Evolutionary conservation across 2,113 vertebrate genomes (phyloP).

Genomic region (Empidonax alnorum): DNA sequence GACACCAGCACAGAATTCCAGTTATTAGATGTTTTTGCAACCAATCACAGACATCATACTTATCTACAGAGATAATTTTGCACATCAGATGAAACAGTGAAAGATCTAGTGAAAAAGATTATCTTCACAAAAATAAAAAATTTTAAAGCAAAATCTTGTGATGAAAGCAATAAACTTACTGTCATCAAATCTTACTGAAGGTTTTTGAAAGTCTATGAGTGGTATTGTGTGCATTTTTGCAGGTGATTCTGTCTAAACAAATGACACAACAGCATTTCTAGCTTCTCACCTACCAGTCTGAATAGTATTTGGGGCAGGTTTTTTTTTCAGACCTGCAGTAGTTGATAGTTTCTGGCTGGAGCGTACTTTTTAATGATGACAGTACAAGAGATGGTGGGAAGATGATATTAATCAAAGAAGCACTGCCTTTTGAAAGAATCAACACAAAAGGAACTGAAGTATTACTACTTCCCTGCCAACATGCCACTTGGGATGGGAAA

Average conservation of each 20-base stretch:
- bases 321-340: not conserved
- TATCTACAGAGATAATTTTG: not conserved
- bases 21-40: not conserved
- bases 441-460: not conserved
- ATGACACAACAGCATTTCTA: not conserved
- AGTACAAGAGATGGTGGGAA: not conserved
- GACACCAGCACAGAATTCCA: not conserved
- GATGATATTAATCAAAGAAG: not conserved
- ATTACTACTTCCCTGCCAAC: not conserved
- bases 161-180: not conserved
- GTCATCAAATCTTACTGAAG: not conserved
- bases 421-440: not conserved
- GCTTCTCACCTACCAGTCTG: not conserved
- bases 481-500: not conserved
- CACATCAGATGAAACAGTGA: not conserved
- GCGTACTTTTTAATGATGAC: not conserved
- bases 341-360: not conserved
- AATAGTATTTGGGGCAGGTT: not conserved
- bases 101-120: not conserved
- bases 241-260: not conserved
- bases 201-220: not conserved
- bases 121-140: not conserved
- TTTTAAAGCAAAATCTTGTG: not conserved
- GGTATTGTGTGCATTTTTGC: not conserved
- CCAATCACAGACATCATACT: not conserved